A percentile compares a stretch with the other conserved stretches of the same genome.
Conservation (phyloP, 2,888 invertebrate genomes). For the Lepidocyrtoides sp. region DNA sequence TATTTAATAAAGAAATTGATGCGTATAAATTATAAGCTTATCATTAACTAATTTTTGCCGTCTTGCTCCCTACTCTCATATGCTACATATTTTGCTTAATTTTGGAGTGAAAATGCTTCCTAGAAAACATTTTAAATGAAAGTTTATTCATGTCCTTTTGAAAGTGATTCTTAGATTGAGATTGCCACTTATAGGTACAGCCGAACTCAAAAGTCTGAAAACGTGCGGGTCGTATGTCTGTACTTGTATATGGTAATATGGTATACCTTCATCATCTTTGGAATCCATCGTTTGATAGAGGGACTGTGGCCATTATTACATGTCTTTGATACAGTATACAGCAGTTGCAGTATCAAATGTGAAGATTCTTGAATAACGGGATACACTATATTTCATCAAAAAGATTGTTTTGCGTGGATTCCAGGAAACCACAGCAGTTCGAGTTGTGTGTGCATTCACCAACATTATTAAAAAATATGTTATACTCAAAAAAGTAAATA, state of each 20-base stretch:
- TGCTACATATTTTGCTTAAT: background rate
- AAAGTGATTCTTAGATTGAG: background rate
- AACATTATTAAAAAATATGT: conserved; percentile 10
- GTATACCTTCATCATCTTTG: too few species aligned
- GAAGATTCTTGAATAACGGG: background rate
- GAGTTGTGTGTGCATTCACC: background rate
- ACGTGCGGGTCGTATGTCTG: too few species aligned
- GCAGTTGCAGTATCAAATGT: background rate
- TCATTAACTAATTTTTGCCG: background rate
- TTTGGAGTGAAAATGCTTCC: background rate
- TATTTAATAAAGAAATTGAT: background rate
- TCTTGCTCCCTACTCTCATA: background rate
- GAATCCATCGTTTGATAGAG: too few species aligned
- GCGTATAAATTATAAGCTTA: background rate
- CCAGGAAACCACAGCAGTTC: background rate
- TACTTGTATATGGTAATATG: too few species aligned
- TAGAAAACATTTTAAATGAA: background rate
- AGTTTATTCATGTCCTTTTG: background rate
- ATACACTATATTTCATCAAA: conserved; percentile 24
- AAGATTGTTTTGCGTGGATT: conserved; percentile 3
- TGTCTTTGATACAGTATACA: background rate
- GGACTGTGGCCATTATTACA: background rate
- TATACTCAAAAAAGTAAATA: conserved; percentile 9
- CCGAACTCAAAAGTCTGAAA: too few species aligned
- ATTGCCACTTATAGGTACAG: too few species aligned